Conservation (phyloP, 2,797 vertebrate genomes). For the Acanthiza pusilla region DNA sequence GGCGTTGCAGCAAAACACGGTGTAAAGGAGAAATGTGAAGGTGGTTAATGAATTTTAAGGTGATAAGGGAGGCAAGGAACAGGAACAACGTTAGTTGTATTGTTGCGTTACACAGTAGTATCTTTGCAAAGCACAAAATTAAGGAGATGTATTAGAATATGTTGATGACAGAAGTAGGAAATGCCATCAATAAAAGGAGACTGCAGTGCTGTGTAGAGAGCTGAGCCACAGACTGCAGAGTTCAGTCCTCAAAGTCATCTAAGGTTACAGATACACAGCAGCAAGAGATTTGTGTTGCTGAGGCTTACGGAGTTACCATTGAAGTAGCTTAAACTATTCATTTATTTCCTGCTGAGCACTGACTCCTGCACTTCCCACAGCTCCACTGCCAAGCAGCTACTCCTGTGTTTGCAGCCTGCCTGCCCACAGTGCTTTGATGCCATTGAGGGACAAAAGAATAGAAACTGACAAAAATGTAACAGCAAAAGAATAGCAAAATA, state of each 20-base stretch:
- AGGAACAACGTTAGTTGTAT: background rate
- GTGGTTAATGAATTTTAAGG: slow-evolving; percentile 19
- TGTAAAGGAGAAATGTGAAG: slow-evolving; percentile 8
- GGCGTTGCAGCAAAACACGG: slow-evolving; percentile 37
- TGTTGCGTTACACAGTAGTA: background rate
- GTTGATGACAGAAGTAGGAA: background rate
- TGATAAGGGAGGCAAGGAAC: background rate
- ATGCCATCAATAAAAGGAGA: background rate
- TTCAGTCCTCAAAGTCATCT: slow-evolving; percentile 19
- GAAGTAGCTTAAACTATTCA: slow-evolving; percentile 16
- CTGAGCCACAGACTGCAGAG: background rate
- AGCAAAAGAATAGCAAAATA: background rate
- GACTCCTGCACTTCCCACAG: background rate
- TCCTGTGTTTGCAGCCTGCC: background rate
- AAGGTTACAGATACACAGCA: background rate
- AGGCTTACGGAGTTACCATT: background rate
- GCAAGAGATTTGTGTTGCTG: background rate
- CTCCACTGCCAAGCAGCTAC: background rate
- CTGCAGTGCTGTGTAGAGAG: background rate
- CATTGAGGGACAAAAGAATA: background rate
- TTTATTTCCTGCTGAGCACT: slow-evolving; percentile 7
- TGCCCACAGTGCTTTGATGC: background rate
- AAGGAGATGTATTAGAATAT: background rate
- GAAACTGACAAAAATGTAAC: background rate
- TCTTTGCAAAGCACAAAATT: background rate